phyloP scores from a whole-genome alignment of 2,797 vertebrate species.

The Hirundo rustica region DNA sequence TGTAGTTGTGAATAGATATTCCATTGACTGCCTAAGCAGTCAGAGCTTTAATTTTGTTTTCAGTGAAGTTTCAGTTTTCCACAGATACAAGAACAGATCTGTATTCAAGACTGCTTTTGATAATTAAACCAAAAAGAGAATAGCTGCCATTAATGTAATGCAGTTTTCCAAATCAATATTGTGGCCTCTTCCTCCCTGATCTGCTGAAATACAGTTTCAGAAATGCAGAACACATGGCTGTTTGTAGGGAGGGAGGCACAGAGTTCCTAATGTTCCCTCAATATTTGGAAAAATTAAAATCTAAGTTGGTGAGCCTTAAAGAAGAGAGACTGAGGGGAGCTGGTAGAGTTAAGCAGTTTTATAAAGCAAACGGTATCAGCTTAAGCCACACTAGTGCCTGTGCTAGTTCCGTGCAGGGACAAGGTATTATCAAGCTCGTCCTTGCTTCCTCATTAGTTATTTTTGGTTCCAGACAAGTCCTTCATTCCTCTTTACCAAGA shows the following conservation, averaged over 20 bases:
- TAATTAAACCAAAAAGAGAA: constrained; percentile 33
- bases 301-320: neutral
- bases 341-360: neutral
- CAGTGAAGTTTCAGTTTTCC: constrained; percentile 34
- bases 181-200: constrained; percentile 28
- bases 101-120: constrained; percentile 30
- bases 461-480: neutral
- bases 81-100: neutral
- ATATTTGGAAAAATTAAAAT: neutral
- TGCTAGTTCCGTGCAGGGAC: neutral
- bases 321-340: neutral
- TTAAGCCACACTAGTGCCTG: neutral
- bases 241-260: neutral
- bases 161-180: constrained; percentile 55
- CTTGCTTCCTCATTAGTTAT: constrained; percentile 51
- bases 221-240: neutral
- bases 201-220: constrained; percentile 44
- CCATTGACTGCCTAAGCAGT: neutral
- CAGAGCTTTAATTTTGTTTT: constrained; percentile 5
- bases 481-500: constrained; percentile 30
- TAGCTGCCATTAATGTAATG: constrained; percentile 43
- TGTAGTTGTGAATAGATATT: neutral
- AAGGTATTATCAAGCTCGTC: constrained; percentile 18
- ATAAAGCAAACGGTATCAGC: neutral
- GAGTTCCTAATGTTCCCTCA: neutral